Conservation (phyloP, 2,113 vertebrate genomes). For the Ranitomeya imitator region DNA sequence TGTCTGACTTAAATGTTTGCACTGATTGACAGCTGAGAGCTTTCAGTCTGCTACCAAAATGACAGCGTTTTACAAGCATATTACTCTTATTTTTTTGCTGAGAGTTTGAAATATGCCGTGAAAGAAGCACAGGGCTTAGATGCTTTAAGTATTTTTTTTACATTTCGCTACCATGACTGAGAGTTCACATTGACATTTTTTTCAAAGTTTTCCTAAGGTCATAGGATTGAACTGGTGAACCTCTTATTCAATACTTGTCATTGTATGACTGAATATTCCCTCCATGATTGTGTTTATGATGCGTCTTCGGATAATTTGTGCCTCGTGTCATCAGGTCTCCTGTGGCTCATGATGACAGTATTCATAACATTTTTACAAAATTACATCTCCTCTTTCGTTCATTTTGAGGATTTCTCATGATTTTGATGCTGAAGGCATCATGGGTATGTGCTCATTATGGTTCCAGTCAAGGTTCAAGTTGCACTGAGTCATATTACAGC, state of each 20-base stretch:
- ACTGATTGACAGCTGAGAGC: slow-evolving; percentile 34
- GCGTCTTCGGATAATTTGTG: background rate
- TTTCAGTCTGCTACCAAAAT: slow-evolving; percentile 28
- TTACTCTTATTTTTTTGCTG: slow-evolving; percentile 50
- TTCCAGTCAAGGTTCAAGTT: background rate
- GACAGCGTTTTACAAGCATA: slow-evolving; percentile 40
- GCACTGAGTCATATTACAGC: background rate
- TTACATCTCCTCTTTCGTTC: background rate
- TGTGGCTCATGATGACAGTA: background rate
- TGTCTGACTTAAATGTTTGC: slow-evolving; percentile 34
- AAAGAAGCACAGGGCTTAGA: background rate
- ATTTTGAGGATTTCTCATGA: background rate
- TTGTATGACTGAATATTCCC: background rate
- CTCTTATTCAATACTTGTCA: background rate
- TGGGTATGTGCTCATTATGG: background rate
- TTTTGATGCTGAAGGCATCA: background rate
- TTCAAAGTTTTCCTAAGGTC: background rate
- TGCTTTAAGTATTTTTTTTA: slow-evolving; percentile 4
- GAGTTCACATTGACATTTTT: too few relatives aligned
- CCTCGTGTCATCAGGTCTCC: too few relatives aligned
- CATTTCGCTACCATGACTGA: background rate
- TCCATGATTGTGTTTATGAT: background rate
- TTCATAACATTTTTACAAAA: background rate
- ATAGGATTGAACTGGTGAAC: background rate
- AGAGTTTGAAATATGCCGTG: slow-evolving; percentile 4